Percentiles rank a stretch among this genome's conserved stretches.
These are phyloP conservation scores for Oxyscelio sp. DNA, from an alignment of 2,888 invertebrate genomes.

Conservation along the genomic window DNA sequence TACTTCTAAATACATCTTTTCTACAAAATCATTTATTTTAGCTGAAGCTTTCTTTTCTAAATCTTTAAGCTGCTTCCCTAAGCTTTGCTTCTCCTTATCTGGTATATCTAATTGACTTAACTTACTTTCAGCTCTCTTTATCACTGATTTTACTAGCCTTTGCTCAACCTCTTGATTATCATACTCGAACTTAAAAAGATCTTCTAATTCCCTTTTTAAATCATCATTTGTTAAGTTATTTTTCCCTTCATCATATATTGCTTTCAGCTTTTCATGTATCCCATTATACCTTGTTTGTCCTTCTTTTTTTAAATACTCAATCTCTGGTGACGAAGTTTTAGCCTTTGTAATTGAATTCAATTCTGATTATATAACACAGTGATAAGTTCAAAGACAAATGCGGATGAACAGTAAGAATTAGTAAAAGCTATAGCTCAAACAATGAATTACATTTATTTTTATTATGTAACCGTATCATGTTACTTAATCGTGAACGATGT, in stretches of 20 bases:
- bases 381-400: constrained; percentile 1
- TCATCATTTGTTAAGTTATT: constrained; percentile 21
- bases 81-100: no score
- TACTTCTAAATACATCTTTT: no score
- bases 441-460: constrained; percentile 60
- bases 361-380: no score
- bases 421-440: constrained; percentile 19
- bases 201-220: constrained; percentile 30
- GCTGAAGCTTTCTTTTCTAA: no score
- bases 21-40: no score
- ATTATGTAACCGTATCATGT: constrained; percentile 80
- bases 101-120: constrained; percentile 37
- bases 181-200: constrained; percentile 44
- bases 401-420: background rate
- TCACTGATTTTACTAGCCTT: constrained; percentile 44
- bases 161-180: constrained; percentile 39
- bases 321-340: no score
- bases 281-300: constrained; percentile 15
- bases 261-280: constrained; percentile 21
- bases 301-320: constrained; percentile 16
- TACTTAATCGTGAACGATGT: constrained; percentile 76
- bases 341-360: no score
- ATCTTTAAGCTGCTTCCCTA: constrained; percentile 23
- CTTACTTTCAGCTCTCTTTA: constrained; percentile 35
- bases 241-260: constrained; percentile 14